Percentiles rank a stretch among this genome's conserved stretches.
Evolutionary conservation across 1,140 invertebrate species (phyloP).

Genomic region (Euglossa dilemma): DNA sequence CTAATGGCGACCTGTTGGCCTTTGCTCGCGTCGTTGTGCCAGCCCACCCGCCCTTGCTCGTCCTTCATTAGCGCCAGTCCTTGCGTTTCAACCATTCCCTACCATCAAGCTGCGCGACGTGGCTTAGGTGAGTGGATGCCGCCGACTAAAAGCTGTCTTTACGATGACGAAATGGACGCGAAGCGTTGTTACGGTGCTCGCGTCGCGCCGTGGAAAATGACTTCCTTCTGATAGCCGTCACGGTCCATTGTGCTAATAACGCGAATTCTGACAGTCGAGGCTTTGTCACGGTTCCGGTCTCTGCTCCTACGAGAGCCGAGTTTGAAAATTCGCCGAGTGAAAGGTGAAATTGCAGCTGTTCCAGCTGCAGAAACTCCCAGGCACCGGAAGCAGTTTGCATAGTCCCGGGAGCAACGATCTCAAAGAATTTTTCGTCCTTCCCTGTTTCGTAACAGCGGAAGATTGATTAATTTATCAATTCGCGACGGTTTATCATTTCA

Average conservation of each 20-base stretch:
- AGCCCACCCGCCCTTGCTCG: slow-evolving; percentile 55
- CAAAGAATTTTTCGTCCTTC: too few relatives aligned
- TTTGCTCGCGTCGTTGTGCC: slow-evolving; percentile 69
- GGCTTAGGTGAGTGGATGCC: slow-evolving; percentile 40
- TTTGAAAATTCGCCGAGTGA: slow-evolving; percentile 3
- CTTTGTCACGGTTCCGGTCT: neutral
- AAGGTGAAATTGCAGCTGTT: neutral
- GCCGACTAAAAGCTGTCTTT: slow-evolving; percentile 67
- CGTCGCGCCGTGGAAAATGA: slow-evolving; percentile 43
- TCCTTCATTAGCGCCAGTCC: slow-evolving; percentile 74
- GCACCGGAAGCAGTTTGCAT: too few relatives aligned
- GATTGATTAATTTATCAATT: too few relatives aligned
- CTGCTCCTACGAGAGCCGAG: neutral
- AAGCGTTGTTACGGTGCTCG: slow-evolving; percentile 41
- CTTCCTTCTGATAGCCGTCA: slow-evolving; percentile 56
- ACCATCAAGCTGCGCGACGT: slow-evolving; percentile 31
- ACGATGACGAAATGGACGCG: slow-evolving; percentile 63
- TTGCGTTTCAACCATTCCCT: slow-evolving; percentile 57
- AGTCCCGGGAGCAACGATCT: too few relatives aligned
- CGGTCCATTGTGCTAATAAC: slow-evolving; percentile 58
- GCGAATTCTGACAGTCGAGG: slow-evolving; percentile 15
- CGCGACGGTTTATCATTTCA: too few relatives aligned
- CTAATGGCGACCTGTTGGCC: slow-evolving; percentile 77
- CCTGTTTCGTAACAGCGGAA: too few relatives aligned
- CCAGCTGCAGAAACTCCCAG: neutral